phyloP scores from a whole-genome alignment of 2,113 vertebrate species.

The Proterorhinus semilunaris region DNA sequence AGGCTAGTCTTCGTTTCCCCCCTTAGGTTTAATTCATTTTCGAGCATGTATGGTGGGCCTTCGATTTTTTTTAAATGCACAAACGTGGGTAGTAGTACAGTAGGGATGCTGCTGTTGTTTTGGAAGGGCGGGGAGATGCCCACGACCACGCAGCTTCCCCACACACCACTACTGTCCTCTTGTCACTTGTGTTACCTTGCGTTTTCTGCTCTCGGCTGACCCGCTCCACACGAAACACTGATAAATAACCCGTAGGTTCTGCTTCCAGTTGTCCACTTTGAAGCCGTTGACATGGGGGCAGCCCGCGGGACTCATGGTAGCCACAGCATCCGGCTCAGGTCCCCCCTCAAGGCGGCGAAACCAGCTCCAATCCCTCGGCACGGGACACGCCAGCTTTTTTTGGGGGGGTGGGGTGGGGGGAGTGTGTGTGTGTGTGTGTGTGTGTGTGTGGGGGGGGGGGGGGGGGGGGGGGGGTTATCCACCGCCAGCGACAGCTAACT shows the following conservation, averaged over 20 bases:
- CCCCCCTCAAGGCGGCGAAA: slow-evolving; percentile 52
- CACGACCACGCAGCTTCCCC: slow-evolving; percentile 28
- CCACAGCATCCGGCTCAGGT: slow-evolving; percentile 67
- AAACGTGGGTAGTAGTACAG: background rate
- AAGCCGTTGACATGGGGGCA: slow-evolving; percentile 94
- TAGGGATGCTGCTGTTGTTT: slow-evolving; percentile 38
- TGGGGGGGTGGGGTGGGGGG: too few species aligned
- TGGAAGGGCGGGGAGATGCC: slow-evolving; percentile 54
- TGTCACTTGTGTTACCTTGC: slow-evolving; percentile 82
- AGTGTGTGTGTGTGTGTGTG: too few species aligned
- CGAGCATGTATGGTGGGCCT: background rate
- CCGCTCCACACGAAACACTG: slow-evolving; percentile 98
- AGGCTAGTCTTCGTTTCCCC: background rate
- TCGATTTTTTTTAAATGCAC: background rate
- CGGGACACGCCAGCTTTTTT: slow-evolving; percentile 35
- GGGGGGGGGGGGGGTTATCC: slow-evolving; percentile 32
- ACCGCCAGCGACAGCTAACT: slow-evolving; percentile 60
- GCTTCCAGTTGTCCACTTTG: slow-evolving; percentile 99
- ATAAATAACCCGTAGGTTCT: slow-evolving; percentile 95
- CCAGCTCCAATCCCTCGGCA: slow-evolving; percentile 46
- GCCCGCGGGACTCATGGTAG: slow-evolving; percentile 90
- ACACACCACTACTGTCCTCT: slow-evolving; percentile 10
- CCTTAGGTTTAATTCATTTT: background rate
- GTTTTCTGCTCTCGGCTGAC: slow-evolving; percentile 92
- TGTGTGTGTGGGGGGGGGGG: too few species aligned